Base-by-base conservation (phyloP, 1,140 invertebrate species). In the Hylyphantes graminicola region DNA sequence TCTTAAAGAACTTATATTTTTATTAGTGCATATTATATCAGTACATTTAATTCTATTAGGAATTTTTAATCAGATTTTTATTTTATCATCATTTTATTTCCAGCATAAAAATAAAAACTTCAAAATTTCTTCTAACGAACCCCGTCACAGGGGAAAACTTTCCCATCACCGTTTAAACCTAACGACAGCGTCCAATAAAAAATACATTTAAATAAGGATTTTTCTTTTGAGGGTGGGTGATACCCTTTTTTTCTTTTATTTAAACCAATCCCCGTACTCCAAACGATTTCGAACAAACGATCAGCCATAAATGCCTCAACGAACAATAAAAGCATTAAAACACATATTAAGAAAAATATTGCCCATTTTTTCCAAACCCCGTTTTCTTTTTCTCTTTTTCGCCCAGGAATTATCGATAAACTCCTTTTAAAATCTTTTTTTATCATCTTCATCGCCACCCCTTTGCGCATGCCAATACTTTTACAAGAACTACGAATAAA, bases 241-340 rank as follows among this genome's bases (percentile, higher is more conserved):
- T 35, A 35, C 35, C 35, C 35, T 35, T 35, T 35, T 35, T 35
- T 35, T 35, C 35, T 35, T 35, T 35, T 35, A 5, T 35, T 35
- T 35, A 35, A 35, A 35, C 35, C 35, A 35, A 35, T 35, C 35
- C 35, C 35, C 35, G 35, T 35, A 35, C 35, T 35, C 35, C 35
- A 51, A n/a, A 65, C 50, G 70, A 74, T 64, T 51, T n/a, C 53
- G 64, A 67, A 17, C 15, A 57, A 75, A 65, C 80, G 72, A 75
- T 83, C 80, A 53, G 61, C 72, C 55, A 83, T 83, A 83, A 75
- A 83, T 83, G 80, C 80, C 70, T 83, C 70, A 51, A n/a, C 12
- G 80, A 75, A 74, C 80, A 83, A 83, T 83, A 83, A 83, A 83
- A 61, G 72, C 67, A 83, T 83, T 83, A 83, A 83, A 83, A 83